phyloP scores from a whole-genome alignment of 2,797 vertebrate species.

The Anabacerthia variegaticeps region DNA sequence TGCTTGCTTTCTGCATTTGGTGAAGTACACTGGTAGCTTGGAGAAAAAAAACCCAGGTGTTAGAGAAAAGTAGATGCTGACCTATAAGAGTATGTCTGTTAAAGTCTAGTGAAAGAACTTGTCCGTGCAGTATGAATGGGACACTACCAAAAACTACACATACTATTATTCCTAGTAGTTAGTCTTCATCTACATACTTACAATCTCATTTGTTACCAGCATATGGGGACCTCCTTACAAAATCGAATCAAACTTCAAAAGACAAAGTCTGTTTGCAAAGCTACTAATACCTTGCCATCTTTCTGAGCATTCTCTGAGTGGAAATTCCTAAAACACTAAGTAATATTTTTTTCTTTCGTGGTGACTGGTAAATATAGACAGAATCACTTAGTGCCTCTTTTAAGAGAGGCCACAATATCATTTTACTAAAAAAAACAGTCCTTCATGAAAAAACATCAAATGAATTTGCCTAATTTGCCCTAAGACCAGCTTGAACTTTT shows the following conservation, averaged over 20 bases:
- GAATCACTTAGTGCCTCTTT: neutral
- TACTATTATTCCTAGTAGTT: neutral
- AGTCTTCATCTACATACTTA: neutral
- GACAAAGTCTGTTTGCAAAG: neutral
- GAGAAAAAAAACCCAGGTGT: neutral
- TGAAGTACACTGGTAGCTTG: neutral
- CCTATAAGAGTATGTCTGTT: neutral
- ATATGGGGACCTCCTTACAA: neutral
- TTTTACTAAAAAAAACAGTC: neutral
- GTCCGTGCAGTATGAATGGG: neutral
- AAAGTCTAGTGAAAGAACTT: neutral
- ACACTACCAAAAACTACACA: neutral
- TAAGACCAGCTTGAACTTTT: neutral
- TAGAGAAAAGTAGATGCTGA: neutral
- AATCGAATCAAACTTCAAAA: neutral
- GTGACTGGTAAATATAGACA: neutral
- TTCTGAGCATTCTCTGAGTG: neutral
- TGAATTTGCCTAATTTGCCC: neutral
- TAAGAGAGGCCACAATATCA: neutral
- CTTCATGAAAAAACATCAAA: neutral
- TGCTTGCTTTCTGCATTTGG: neutral
- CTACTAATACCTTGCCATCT: neutral
- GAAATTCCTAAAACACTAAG: neutral
- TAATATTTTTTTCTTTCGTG: neutral
- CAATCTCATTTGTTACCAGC: neutral